Evolutionary conservation across 2,797 vertebrate genomes (phyloP), one percentile per base, ranked within the genome.

Genomic region (Acanthurus lineatus): DNA sequence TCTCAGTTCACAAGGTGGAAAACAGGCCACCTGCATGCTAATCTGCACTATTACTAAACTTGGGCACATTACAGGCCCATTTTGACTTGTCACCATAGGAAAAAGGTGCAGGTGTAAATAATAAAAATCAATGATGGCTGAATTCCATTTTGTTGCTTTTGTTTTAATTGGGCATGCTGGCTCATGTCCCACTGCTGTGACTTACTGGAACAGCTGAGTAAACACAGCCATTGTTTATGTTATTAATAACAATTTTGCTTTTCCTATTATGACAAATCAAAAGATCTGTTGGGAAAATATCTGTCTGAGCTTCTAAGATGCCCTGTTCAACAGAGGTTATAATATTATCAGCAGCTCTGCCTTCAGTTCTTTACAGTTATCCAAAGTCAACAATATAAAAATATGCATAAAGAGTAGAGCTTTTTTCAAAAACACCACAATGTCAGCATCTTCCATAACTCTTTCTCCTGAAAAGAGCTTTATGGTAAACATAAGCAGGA

Each of bases 331-430:
- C 28, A 32, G 28, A 32, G 28, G 28, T 32, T 32, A 32, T 32
- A 35, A 17, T 6, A 25, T 51, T n/a, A 49, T 20, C n/a, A 69
- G 16, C 57, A 38, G 58, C 64, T 70, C 65, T 52, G 44, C 32
- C n/a, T 63, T 16, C 32, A 20, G 40, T 53, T 32, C 35, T 70
- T 62, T n/a, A 9, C 49, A 20, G 19, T 69, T 51, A 56, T 73
- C 48, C 67, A 48, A 51, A 51, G 47, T 20, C 44, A 49, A 14
- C 5, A 4, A 11, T 5, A 12, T 35, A 32, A 32, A 69, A 15
- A 69, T 84, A 56, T 49, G 62, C 69, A 51, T 69, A 17, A 72
- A 65, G 40, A 77, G n/a, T 49, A 53, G 28, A 22, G 48, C 69
- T 32, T 49, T 22, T 73, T 45, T 73, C 7, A 52, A 58, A 67